These are phyloP conservation scores for Carpatolechia fugitivella DNA, from an alignment of 2,888 invertebrate genomes.

Conservation along the genomic window DNA sequence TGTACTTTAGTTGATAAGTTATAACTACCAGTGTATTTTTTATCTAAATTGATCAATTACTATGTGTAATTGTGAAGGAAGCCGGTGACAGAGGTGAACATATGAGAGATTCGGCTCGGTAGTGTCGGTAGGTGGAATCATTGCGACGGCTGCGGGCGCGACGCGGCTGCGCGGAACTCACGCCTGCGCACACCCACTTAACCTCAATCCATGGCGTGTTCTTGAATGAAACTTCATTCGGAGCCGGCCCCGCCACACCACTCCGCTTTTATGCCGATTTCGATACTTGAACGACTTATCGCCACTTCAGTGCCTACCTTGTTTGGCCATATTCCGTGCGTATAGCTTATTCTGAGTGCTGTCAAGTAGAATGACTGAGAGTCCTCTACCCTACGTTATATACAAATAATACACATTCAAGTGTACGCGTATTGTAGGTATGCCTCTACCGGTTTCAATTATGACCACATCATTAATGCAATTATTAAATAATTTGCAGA, in stretches of 20 bases:
- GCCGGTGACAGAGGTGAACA: conserved; percentile 33
- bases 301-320: conserved; percentile 18
- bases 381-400: background rate
- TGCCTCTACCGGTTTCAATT: conserved; percentile 1
- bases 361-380: background rate
- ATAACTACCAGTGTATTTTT: background rate
- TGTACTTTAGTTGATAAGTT: too few relatives aligned
- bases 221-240: conserved; percentile 74
- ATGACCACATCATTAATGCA: conserved; percentile 7
- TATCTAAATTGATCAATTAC: conserved; percentile 18
- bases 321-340: conserved; percentile 10
- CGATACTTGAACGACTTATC: conserved; percentile 37
- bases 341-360: conserved; percentile 10
- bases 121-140: conserved; percentile 67
- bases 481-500: conserved; percentile 4
- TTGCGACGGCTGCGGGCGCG: conserved; percentile 46
- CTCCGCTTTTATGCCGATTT: conserved; percentile 58
- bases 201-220: conserved; percentile 75
- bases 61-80: conserved; percentile 20
- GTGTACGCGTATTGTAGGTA: background rate
- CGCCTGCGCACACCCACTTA: conserved; percentile 70
- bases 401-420: background rate
- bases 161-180: conserved; percentile 55
- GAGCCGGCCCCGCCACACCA: conserved; percentile 52
- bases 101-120: conserved; percentile 56